phyloP scores from a whole-genome alignment of 1,140 invertebrate genomes.

The Aradophagus sp. region DNA sequence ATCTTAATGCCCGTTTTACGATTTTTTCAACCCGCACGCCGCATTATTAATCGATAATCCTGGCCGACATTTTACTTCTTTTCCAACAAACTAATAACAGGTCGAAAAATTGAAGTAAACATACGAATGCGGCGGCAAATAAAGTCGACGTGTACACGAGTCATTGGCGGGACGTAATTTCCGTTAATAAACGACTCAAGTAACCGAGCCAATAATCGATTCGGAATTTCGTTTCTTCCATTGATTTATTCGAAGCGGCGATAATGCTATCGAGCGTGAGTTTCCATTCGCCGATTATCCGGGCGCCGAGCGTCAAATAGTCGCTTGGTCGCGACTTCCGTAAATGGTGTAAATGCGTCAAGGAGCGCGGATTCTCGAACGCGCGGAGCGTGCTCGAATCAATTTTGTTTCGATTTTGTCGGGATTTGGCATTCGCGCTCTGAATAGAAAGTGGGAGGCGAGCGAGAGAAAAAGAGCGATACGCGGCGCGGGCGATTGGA shows the following conservation, averaged over 20 bases:
- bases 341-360: slow-evolving; percentile 27
- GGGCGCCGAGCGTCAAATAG: no score
- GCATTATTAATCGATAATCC: no score
- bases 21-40: no score
- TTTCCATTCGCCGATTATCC: slow-evolving; percentile 13
- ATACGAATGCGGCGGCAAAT: no score
- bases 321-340: slow-evolving; percentile 3
- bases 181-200: no score
- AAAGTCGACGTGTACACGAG: no score
- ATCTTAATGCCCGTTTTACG: no score
- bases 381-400: slow-evolving; percentile 34
- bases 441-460: slow-evolving; percentile 12
- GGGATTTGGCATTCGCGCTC: slow-evolving; percentile 36
- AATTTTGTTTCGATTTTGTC: slow-evolving; percentile 59
- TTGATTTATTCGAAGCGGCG: slow-evolving; percentile 20
- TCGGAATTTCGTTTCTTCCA: neutral
- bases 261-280: slow-evolving; percentile 18
- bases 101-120: no score
- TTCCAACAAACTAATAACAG: no score
- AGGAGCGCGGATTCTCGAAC: slow-evolving; percentile 17
- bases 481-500: slow-evolving; percentile 22
- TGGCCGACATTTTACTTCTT: no score
- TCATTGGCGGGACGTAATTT: no score
- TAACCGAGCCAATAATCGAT: no score
- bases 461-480: slow-evolving; percentile 15